Base-by-base conservation (phyloP, 35 echinoderm and acorn worm species). In the Lytechinus pictus region DNA sequence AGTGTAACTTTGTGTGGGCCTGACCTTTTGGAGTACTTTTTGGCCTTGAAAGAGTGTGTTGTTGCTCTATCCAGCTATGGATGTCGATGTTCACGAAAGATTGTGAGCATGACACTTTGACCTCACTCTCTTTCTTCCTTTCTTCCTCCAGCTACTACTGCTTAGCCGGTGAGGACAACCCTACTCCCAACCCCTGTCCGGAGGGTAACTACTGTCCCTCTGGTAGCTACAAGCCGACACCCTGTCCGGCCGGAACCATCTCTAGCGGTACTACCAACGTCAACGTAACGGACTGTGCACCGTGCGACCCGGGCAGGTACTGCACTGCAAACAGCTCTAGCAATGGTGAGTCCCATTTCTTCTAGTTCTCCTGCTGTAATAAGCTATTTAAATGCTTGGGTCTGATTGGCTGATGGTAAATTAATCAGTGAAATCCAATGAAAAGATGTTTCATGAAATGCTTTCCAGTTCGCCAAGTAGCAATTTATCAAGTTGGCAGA, bases 321-420 rank as follows among this genome's bases (percentile, higher is more conserved):
- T 99, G 98, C 86, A 99, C 97, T 9, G 95, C 97, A 9, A 97
- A 98, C 89, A 99, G 98, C 95, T 99, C 98, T 24, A 95, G 94
- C 86, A 97, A 97, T 91, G 98, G 98, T 99, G 55, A 94, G 95
- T 91, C 24, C 52, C 5, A 52, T 9, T 24, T 28, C 33, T 44
- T 44, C 86, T 27, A 60, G 57, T 60, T 60, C 5, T 60, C 1
- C 2, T 44, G 2, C 33, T 44, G 33, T 44, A 1, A 44, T 44
- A 44, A 44, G 33, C 33, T 44, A 44, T 44, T 44, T 0, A 44
- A 44, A 44, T 44, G 33, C 33, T 44, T 44, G 33, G 0, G 33
- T 44, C 33, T 44, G n/a, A n/a, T n/a, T n/a, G n/a, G n/a, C n/a
- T n/a, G 33, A 44, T 44, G 33, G 33, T 44, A 44, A 44, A 44